These are phyloP conservation scores for Drosophila sproati DNA, from an alignment of 1,140 invertebrate genomes.

Conservation along the genomic window DNA sequence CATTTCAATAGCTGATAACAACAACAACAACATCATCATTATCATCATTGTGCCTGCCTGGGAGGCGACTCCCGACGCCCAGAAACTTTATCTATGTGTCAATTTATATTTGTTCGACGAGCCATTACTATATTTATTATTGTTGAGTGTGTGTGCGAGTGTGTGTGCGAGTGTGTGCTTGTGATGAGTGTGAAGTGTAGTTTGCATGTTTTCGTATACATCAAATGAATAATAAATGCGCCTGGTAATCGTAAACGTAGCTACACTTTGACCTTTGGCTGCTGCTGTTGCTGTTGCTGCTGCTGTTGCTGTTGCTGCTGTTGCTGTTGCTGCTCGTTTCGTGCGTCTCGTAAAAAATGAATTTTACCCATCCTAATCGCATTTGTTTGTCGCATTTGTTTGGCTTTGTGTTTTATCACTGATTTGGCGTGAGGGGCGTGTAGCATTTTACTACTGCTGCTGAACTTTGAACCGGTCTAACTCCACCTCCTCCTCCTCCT, in stretches of 20 bases:
- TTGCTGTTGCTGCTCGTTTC: neutral
- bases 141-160: slow-evolving; percentile 2
- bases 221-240: slow-evolving; percentile 56
- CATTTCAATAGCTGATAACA: slow-evolving; percentile 38
- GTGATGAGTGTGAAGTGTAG: slow-evolving; percentile 44
- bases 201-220: slow-evolving; percentile 53
- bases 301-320: too few species aligned
- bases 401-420: slow-evolving; percentile 31
- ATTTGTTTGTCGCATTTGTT: slow-evolving; percentile 40
- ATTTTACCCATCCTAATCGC: slow-evolving; percentile 30
- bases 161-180: slow-evolving; percentile 5
- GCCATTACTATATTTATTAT: slow-evolving; percentile 51
- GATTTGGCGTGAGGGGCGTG: slow-evolving; percentile 40
- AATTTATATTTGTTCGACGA: slow-evolving; percentile 59
- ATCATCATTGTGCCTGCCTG: slow-evolving; percentile 14
- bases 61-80: slow-evolving; percentile 30
- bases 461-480: slow-evolving; percentile 35
- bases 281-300: slow-evolving; percentile 4
- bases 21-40: slow-evolving; percentile 4
- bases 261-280: slow-evolving; percentile 49
- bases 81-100: slow-evolving; percentile 54
- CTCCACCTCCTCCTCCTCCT: neutral
- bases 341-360: slow-evolving; percentile 7
- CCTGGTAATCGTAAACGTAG: slow-evolving; percentile 52
- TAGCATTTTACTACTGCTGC: slow-evolving; percentile 36